These are phyloP conservation scores for Tachina lurida DNA, from an alignment of 2,888 invertebrate genomes.

Conservation along the genomic window DNA sequence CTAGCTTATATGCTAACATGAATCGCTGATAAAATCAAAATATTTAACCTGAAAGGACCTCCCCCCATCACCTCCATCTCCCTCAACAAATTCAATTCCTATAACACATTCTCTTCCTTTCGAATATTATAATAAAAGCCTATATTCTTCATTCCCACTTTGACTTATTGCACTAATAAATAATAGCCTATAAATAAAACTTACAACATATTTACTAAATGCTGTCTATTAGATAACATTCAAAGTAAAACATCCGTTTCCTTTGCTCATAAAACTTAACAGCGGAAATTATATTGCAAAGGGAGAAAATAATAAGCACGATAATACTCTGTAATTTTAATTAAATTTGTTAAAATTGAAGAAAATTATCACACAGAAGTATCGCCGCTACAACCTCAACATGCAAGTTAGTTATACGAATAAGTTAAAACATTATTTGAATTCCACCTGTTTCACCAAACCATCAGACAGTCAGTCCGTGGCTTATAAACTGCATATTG, in stretches of 20 bases:
- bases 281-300: conserved; percentile 62
- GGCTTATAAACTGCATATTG: conserved; percentile 1
- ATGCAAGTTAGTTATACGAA: conserved; percentile 24
- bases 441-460: conserved; percentile 50
- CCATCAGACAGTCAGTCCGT: background rate
- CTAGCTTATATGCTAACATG: too few species aligned
- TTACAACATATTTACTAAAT: conserved; percentile 23
- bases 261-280: conserved; percentile 51
- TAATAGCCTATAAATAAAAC: conserved; percentile 6
- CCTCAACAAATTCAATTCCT: too few species aligned
- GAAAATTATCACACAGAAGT: conserved; percentile 36
- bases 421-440: conserved; percentile 32
- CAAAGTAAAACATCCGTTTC: conserved; percentile 64
- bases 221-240: conserved; percentile 46
- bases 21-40: too few species aligned
- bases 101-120: too few species aligned
- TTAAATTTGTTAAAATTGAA: conserved; percentile 37
- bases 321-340: conserved; percentile 45
- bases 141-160: background rate
- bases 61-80: too few species aligned
- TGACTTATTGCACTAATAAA: background rate
- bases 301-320: conserved; percentile 10
- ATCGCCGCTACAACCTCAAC: conserved; percentile 41
- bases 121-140: background rate
- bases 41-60: too few species aligned